Base-by-base conservation (phyloP, 2,797 vertebrate genomes). In the Leptatherina wallacei region DNA sequence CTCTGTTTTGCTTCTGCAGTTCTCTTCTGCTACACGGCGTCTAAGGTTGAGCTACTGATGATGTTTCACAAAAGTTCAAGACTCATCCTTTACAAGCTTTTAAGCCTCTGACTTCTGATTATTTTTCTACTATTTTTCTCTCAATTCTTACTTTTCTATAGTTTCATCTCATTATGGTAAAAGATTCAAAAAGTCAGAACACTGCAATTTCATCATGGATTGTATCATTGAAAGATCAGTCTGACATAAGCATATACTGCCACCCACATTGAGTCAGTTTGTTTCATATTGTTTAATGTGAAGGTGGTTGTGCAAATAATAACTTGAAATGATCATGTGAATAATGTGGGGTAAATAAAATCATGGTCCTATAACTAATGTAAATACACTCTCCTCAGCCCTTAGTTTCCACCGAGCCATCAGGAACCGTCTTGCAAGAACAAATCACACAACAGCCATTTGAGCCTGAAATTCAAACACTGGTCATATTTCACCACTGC, bases 331-430 rank as follows among this genome's bases (percentile, higher is more conserved):
- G 22, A 13, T 29, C 9, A 38, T 40, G 13, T 61, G 22, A 27
- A 61, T 44, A 2, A 67, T 16, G 20, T 13, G 27, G n/a, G 13
- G 42, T 20, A n/a, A 47, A 47, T 47, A 22, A 66, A 52, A 47
- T 67, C 49, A 51, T 51, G 22, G 66, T 67, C 63, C 51, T 27
- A 35, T 56, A 33, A 52, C 9, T 51, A 2, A 67, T 29, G 33
- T 5, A 32, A 56, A 51, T 35, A 54, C 61, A 40, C 54, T 44
- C 57, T 56, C 62, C 32, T 10, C 59, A 32, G 49, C 29, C 32
- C 27, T 32, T 30, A 27, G 29, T 65, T 61, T 65, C 22, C 60
- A 74, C 1, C 13, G 49, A 65, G 51, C 40, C n/a, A 69, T 38
- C 30, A 55, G 35, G 3, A 62, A 22, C 7, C 18, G 1, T 13